These are phyloP conservation scores for Gonocerus acuteangulatus DNA, from an alignment of 2,888 invertebrate genomes.

Conservation along the genomic window DNA sequence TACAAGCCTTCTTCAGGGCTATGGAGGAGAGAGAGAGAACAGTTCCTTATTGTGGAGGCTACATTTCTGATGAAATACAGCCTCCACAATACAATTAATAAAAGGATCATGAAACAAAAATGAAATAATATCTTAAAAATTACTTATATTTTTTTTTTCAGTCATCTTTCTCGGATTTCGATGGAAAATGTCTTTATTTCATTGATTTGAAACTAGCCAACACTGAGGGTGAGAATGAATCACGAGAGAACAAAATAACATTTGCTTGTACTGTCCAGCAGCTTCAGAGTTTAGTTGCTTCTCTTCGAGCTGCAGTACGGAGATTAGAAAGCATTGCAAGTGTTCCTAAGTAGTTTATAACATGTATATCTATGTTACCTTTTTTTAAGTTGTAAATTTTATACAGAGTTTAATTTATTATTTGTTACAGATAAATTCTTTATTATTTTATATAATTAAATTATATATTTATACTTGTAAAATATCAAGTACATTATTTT, in stretches of 20 bases:
- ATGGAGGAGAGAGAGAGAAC: too few relatives aligned
- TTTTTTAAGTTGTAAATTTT: neutral
- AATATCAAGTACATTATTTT: too few relatives aligned
- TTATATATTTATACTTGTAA: too few relatives aligned
- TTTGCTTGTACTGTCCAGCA: slow-evolving; percentile 33
- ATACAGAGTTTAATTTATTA: neutral
- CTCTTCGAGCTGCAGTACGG: slow-evolving; percentile 31
- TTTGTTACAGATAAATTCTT: neutral
- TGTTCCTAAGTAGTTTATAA: neutral
- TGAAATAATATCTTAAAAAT: too few relatives aligned
- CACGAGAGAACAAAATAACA: slow-evolving; percentile 14
- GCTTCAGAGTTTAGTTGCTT: slow-evolving; percentile 31
- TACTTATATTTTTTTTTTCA: slow-evolving; percentile 25
- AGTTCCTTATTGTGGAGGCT: too few relatives aligned
- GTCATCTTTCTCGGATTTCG: slow-evolving; percentile 33
- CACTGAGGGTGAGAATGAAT: neutral
- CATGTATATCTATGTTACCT: neutral
- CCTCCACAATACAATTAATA: too few relatives aligned
- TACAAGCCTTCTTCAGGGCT: too few relatives aligned
- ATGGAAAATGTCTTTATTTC: slow-evolving; percentile 30
- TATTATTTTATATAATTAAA: neutral
- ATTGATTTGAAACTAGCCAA: slow-evolving; percentile 26
- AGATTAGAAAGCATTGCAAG: slow-evolving; percentile 29
- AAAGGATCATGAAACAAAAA: too few relatives aligned
- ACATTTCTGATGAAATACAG: too few relatives aligned